These are phyloP conservation scores for Seriola aureovittata DNA, from an alignment of 2,113 vertebrate species.

Conservation along the genomic window DNA sequence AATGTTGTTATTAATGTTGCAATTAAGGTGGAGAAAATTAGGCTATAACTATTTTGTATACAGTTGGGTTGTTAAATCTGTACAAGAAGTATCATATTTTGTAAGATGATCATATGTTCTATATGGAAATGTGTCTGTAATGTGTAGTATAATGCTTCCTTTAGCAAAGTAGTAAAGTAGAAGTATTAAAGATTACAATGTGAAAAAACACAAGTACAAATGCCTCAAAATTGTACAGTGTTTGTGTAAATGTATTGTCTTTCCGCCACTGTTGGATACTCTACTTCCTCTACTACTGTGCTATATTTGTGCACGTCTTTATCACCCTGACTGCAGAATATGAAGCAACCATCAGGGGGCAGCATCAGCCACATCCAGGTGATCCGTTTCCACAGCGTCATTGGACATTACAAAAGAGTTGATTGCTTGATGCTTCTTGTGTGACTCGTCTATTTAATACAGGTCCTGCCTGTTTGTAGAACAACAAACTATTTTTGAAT, in stretches of 20 bases:
- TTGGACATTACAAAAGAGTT: neutral
- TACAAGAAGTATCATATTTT: neutral
- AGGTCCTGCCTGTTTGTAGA: too few relatives aligned
- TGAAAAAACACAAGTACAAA: neutral
- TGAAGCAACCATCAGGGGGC: conserved; percentile 41
- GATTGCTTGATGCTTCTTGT: neutral
- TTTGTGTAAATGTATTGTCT: neutral
- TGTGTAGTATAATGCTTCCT: neutral
- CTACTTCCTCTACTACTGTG: neutral
- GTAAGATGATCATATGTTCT: neutral
- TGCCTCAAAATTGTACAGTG: neutral
- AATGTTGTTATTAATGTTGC: too few relatives aligned
- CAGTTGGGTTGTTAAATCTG: too few relatives aligned
- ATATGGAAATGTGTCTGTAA: too few relatives aligned
- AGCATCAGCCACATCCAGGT: neutral
- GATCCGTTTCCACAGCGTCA: neutral
- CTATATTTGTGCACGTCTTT: neutral
- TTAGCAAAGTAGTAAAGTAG: neutral
- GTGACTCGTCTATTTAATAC: too few relatives aligned
- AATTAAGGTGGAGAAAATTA: neutral
- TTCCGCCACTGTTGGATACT: neutral
- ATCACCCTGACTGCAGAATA: conserved; percentile 4
- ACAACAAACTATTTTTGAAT: too few relatives aligned
- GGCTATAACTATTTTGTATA: neutral
- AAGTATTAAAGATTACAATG: neutral